phyloP scores from a whole-genome alignment of 2,113 vertebrate genomes.

The Chloropsis cyanopogon region DNA sequence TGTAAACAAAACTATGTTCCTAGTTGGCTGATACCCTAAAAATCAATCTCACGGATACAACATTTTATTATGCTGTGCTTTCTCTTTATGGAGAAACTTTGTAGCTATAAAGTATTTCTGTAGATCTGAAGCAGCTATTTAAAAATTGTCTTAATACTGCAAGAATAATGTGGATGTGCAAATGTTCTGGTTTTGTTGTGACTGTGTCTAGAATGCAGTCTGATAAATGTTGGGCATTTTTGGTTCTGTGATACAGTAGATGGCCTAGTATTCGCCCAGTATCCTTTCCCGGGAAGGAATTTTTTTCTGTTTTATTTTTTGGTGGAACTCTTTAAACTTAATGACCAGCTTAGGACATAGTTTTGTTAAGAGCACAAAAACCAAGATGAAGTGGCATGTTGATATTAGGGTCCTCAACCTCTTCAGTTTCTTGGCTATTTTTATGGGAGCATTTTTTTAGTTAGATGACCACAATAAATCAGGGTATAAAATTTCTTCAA shows the following conservation, averaged over 20 bases:
- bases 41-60: not conserved
- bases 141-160: not conserved
- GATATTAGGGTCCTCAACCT: not conserved
- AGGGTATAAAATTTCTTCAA: not conserved
- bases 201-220: not conserved
- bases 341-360: not conserved
- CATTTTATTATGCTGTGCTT: not conserved
- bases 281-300: not conserved
- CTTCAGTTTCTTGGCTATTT: not conserved
- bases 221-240: not conserved
- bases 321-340: not conserved
- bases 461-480: not conserved
- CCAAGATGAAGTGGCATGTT: not conserved
- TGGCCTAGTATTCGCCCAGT: not conserved
- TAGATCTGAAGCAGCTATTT: not conserved
- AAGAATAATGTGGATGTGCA: not conserved
- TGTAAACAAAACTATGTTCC: not conserved
- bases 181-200: not conserved
- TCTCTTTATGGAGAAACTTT: not conserved
- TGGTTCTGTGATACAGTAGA: not conserved
- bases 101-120: not conserved
- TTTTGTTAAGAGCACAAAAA: not conserved
- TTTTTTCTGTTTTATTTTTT: not conserved
- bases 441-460: not conserved
- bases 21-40: not conserved